phyloP scores from a whole-genome alignment of 2,797 vertebrate species.

The Gadopsis bispinosus region DNA sequence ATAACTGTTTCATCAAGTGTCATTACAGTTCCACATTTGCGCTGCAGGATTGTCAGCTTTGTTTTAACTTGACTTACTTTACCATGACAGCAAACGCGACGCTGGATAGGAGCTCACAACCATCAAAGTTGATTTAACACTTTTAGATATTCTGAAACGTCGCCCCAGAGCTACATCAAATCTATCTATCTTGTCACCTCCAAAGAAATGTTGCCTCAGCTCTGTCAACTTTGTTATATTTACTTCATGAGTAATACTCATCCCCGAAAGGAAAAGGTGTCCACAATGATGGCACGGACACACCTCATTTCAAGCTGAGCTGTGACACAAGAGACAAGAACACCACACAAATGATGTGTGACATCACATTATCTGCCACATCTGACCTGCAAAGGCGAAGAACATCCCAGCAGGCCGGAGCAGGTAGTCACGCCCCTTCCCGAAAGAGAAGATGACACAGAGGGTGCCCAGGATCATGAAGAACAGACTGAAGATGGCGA shows the following conservation, averaged over 20 bases:
- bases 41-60: neutral
- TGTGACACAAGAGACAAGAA: slow-evolving; percentile 14
- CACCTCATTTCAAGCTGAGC: slow-evolving; percentile 3
- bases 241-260: slow-evolving; percentile 18
- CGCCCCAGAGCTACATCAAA: neutral
- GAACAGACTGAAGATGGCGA: slow-evolving; percentile 92
- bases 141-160: slow-evolving; percentile 12
- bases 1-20: slow-evolving; percentile 13
- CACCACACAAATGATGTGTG: neutral
- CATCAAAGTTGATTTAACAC: slow-evolving; percentile 38
- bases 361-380: neutral
- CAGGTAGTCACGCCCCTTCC: slow-evolving; percentile 91
- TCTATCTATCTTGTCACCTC: neutral
- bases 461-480: slow-evolving; percentile 90
- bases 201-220: neutral
- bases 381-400: slow-evolving; percentile 93
- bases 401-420: slow-evolving; percentile 96
- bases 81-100: neutral
- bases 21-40: slow-evolving; percentile 5
- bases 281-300: neutral
- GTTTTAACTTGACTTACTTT: neutral
- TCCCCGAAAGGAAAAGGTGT: slow-evolving; percentile 3
- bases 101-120: slow-evolving; percentile 1
- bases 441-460: slow-evolving; percentile 89
- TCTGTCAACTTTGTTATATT: slow-evolving; percentile 27